Evolutionary conservation across 2,113 vertebrate species (phyloP).

Genomic region (Marcusenius ussheri): DNA sequence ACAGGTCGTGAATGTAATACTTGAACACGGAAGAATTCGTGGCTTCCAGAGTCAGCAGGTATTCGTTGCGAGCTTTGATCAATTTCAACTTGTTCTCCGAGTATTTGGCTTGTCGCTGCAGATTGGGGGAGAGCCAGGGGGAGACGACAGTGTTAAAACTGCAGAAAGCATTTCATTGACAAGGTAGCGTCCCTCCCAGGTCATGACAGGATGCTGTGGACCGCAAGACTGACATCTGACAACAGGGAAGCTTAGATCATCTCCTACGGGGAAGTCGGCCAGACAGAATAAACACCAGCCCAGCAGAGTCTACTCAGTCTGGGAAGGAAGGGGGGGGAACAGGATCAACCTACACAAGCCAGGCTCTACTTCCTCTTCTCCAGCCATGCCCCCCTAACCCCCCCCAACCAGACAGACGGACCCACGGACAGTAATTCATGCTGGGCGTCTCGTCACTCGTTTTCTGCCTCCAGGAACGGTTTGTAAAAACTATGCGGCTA

Average conservation of each 20-base stretch:
- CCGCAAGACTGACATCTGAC: background rate
- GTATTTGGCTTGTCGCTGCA: conserved; percentile 95
- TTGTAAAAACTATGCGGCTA: conserved; percentile 4
- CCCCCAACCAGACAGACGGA: conserved; percentile 21
- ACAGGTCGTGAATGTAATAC: conserved; percentile 97
- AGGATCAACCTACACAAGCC: background rate
- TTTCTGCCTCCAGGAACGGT: background rate
- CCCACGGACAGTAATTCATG: conserved; percentile 45
- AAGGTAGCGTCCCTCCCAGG: background rate
- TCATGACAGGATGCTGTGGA: background rate
- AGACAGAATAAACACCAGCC: background rate
- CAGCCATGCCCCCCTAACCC: background rate
- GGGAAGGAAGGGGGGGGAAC: background rate
- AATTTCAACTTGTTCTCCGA: conserved; percentile 99
- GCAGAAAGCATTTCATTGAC: conserved; percentile 27
- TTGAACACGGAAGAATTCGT: conserved; percentile 96
- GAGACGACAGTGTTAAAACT: background rate
- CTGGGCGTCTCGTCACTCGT: too few species aligned
- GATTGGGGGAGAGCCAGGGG: background rate
- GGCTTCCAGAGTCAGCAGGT: conserved; percentile 94
- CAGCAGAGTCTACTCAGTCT: background rate
- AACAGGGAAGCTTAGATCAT: background rate
- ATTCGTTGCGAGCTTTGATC: conserved; percentile 95
- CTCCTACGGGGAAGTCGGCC: background rate
- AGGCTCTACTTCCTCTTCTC: background rate